A percentile compares a stretch with the other conserved stretches of the same genome.
phyloP scores from a whole-genome alignment of 2,888 invertebrate genomes.

The Sphaerophoria rueppellii region DNA sequence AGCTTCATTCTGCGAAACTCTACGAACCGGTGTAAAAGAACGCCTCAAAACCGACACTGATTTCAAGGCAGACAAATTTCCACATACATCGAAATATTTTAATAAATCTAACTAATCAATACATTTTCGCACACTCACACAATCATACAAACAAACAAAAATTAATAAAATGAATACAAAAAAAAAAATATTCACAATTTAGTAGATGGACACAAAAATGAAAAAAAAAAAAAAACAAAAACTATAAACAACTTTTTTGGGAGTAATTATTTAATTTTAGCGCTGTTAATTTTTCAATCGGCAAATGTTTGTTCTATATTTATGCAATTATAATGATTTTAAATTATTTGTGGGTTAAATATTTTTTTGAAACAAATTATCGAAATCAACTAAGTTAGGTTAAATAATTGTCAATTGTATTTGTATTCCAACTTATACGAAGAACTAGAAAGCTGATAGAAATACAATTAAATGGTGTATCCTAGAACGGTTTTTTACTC shows the following conservation, averaged over 20 bases:
- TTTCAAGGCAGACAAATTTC: slow-evolving; percentile 80
- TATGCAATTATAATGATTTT: slow-evolving; percentile 11
- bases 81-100: slow-evolving; percentile 81
- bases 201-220: slow-evolving; percentile 73
- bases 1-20: slow-evolving; percentile 80
- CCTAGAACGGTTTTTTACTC: background rate
- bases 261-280: slow-evolving; percentile 13
- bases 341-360: slow-evolving; percentile 8
- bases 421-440: background rate
- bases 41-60: slow-evolving; percentile 80
- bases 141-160: slow-evolving; percentile 38
- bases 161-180: slow-evolving; percentile 26
- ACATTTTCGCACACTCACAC: slow-evolving; percentile 34
- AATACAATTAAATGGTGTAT: background rate
- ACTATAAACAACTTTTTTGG: slow-evolving; percentile 6
- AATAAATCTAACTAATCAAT: slow-evolving; percentile 75
- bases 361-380: background rate
- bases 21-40: slow-evolving; percentile 79
- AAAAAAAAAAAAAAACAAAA: slow-evolving; percentile 47
- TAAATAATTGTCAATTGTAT: background rate
- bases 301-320: background rate
- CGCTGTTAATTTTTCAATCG: slow-evolving; percentile 12
- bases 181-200: slow-evolving; percentile 48
- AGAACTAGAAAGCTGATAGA: background rate
- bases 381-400: background rate